These are phyloP conservation scores for Buathra laborator DNA, from an alignment of 2,888 invertebrate genomes.

Conservation along the genomic window DNA sequence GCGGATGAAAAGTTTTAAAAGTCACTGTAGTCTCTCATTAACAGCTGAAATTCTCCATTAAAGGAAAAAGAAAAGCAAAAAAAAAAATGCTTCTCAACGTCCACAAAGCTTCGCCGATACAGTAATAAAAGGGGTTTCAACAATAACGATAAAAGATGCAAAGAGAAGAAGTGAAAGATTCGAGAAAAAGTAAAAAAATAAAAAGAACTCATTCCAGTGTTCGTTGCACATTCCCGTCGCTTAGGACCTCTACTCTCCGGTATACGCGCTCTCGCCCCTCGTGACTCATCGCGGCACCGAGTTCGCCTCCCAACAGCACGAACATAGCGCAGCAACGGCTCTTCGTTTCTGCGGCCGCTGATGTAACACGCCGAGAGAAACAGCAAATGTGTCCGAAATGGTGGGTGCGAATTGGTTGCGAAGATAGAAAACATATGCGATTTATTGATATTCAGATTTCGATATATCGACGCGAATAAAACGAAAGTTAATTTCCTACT, in stretches of 20 bases:
- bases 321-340: constrained; percentile 21
- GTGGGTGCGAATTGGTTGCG: constrained; percentile 32
- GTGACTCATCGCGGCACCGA: constrained; percentile 44
- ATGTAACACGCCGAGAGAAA: constrained; percentile 54
- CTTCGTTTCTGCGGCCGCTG: constrained; percentile 35
- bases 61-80: background rate
- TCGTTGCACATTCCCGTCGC: constrained; percentile 27
- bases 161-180: background rate
- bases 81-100: background rate
- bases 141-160: background rate
- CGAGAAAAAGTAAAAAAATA: background rate
- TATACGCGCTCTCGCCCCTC: constrained; percentile 21
- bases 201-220: background rate
- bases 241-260: background rate
- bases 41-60: background rate
- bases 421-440: constrained; percentile 41
- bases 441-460: constrained; percentile 21
- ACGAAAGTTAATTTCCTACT: background rate
- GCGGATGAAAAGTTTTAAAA: no score
- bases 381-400: constrained; percentile 24
- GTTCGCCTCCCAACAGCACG: background rate
- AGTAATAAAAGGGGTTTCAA: background rate
- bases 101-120: background rate
- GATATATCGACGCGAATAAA: background rate
- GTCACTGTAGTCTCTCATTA: background rate